Evolutionary conservation across 2,888 invertebrate species (phyloP), one percentile per base, ranked within the genome.

Genomic region (Gortyna flavago): DNA sequence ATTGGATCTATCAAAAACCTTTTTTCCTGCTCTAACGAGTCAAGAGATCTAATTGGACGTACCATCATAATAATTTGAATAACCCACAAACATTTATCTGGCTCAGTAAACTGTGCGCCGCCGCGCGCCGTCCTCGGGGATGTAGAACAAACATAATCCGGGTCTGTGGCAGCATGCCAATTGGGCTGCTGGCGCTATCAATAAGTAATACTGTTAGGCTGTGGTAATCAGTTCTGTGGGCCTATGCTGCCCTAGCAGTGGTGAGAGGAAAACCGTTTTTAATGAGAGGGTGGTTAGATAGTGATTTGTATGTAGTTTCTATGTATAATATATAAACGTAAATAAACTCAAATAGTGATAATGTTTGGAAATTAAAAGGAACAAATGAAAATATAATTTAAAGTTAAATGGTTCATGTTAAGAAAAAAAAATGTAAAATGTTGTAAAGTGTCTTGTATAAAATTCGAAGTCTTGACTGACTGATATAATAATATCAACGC

Each of bases 161-260:
- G 41, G 72, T 32, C 77, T 66, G 65, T 89, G 88, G 89, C 88
- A 84, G 73, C 67, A 62, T 84, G 88, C 88, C 88, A 88, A 85
- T 87, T 82, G 78, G 79, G 76, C 79, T 83, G 72, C 78, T 80
- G 82, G 77, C 25, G 67, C 81, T 85, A 88, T 87, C 85, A 86
- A 87, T 89, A 88, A 85, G 80, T 88, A 88, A 86, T 87, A 72
- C 41, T 72, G 77, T 80, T 85, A 83, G 66, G 70, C 85, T 86
- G 79, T 80, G 73, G 83, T 79, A 75, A 83, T 83, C 78, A 74
- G 69, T 71, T 74, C 76, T 76, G 59, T 73, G 51, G 11, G 25
- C 67, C 59, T 76, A 73, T 82, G 68, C 35, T 59, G 38, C 75
- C 51, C 29, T 73, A 38, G 68, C 77, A 72, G 44, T 64, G 44